A percentile compares a stretch with the other conserved stretches of the same genome.
phyloP scores from a whole-genome alignment of 2,113 vertebrate species.

The Pangasianodon gigas region DNA sequence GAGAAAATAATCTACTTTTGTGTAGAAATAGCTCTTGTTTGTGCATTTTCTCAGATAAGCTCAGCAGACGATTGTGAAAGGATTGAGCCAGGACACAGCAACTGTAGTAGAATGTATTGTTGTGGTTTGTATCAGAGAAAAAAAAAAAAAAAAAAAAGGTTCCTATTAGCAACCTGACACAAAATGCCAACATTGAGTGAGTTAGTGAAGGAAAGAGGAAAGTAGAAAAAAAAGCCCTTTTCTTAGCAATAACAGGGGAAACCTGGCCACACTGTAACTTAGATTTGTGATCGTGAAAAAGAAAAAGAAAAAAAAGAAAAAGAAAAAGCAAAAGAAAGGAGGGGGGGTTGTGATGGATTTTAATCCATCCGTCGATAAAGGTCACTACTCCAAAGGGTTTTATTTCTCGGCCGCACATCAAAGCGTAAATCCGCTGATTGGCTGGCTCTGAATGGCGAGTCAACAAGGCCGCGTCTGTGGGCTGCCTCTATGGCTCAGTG shows the following conservation, averaged over 20 bases:
- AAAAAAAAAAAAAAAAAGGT: conserved; percentile 44
- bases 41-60: neutral
- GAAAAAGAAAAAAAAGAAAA: conserved; percentile 23
- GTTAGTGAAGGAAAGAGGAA: conserved; percentile 34
- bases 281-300: conserved; percentile 68
- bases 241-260: conserved; percentile 54
- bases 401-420: conserved; percentile 76
- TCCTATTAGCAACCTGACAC: conserved; percentile 48
- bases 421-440: conserved; percentile 81
- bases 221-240: conserved; percentile 45
- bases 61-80: neutral
- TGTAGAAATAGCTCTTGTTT: neutral
- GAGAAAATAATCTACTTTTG: neutral
- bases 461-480: conserved; percentile 77
- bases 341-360: conserved; percentile 72
- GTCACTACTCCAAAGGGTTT: conserved; percentile 77
- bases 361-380: conserved; percentile 80
- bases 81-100: neutral
- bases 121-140: conserved; percentile 28
- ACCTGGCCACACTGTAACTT: conserved; percentile 70
- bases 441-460: conserved; percentile 71
- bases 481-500: conserved; percentile 73
- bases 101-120: conserved; percentile 25
- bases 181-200: conserved; percentile 39
- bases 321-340: conserved; percentile 40